Conservation (phyloP, 2,888 invertebrate species). For the Hydrotaea diabolus region DNA sequence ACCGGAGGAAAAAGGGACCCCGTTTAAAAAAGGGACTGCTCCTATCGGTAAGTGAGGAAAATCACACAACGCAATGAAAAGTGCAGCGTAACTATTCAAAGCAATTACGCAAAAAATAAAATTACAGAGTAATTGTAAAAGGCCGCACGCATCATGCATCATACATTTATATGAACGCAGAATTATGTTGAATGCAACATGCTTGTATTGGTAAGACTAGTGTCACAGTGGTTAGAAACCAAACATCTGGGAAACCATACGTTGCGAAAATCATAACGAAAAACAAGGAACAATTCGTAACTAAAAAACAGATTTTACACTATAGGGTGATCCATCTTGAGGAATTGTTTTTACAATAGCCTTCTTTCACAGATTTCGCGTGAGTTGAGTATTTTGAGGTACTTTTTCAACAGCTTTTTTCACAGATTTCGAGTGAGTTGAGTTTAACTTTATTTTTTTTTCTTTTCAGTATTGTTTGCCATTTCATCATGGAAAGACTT, state of each 20-base stretch:
- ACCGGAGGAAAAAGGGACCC: not conserved
- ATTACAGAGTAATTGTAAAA: constrained; percentile 36
- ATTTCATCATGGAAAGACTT: no score
- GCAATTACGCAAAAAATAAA: constrained; percentile 29
- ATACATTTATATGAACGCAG: not conserved
- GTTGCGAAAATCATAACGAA: no score
- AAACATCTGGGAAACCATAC: not conserved
- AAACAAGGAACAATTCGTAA: no score
- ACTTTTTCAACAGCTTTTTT: no score
- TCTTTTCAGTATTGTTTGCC: no score
- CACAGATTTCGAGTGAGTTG: no score
- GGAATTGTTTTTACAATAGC: no score
- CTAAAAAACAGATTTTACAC: no score
- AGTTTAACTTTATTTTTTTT: no score
- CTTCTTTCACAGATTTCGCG: no score
- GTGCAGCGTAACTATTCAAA: constrained; percentile 32
- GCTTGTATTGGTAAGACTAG: not conserved
- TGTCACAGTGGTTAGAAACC: not conserved
- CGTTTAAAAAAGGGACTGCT: not conserved
- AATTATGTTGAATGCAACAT: not conserved
- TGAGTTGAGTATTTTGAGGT: no score
- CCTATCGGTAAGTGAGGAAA: constrained; percentile 8
- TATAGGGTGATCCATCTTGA: no score
- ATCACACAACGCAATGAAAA: constrained; percentile 23
- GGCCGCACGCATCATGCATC: constrained; percentile 37